phyloP scores from a whole-genome alignment of 2,797 vertebrate genomes.

The Discoglossus pictus region DNA sequence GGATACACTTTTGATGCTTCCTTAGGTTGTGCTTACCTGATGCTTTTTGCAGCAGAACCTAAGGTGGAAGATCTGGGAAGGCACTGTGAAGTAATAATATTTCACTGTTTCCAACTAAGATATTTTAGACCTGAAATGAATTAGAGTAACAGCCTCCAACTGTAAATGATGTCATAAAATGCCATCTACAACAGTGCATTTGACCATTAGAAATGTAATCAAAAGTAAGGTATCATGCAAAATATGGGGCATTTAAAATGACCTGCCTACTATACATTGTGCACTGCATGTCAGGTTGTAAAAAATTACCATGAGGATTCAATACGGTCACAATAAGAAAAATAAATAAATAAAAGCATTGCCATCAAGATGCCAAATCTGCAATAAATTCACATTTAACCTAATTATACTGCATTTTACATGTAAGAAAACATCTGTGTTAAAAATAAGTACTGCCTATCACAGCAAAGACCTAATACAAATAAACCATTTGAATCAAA shows the following conservation, averaged over 20 bases:
- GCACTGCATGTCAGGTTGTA: background rate
- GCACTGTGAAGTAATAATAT: slow-evolving; percentile 99
- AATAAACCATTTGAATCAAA: too few relatives aligned
- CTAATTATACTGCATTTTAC: too few relatives aligned
- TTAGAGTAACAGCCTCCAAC: slow-evolving; percentile 87
- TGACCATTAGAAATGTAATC: slow-evolving; percentile 9
- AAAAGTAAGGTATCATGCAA: slow-evolving; percentile 69
- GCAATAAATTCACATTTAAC: too few relatives aligned
- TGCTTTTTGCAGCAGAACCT: slow-evolving; percentile 99
- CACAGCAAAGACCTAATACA: slow-evolving; percentile 1
- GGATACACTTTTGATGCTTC: slow-evolving; percentile 79
- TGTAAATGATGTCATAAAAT: slow-evolving; percentile 70
- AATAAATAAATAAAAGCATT: slow-evolving; percentile 2
- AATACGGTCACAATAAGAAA: background rate
- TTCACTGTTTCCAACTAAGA: slow-evolving; percentile 97
- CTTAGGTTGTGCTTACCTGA: slow-evolving; percentile 99
- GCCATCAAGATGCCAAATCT: slow-evolving; percentile 2
- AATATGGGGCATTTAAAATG: slow-evolving; percentile 55
- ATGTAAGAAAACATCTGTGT: too few relatives aligned
- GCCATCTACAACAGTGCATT: slow-evolving; percentile 15
- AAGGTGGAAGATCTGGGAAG: slow-evolving; percentile 98
- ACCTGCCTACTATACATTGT: slow-evolving; percentile 2
- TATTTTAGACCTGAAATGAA: slow-evolving; percentile 88
- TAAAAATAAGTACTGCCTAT: too few relatives aligned
- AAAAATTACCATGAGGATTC: background rate